phyloP scores from a whole-genome alignment of 2,888 invertebrate genomes.

The Ophioninae sp. region DNA sequence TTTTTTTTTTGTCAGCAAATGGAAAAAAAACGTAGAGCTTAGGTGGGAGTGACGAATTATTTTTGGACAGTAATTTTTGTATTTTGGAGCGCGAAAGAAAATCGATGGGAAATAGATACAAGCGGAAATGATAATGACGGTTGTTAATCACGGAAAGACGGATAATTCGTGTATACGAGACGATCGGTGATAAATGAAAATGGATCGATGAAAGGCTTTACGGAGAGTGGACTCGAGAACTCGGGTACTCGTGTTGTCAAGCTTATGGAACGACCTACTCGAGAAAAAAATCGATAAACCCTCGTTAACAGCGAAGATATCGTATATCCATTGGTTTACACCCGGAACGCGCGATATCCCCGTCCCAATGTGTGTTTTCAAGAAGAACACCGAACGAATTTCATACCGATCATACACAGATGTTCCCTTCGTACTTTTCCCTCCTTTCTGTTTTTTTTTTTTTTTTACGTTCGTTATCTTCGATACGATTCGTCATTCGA shows the following conservation, averaged over 20 bases:
- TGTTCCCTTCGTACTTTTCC: neutral
- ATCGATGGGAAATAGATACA: neutral
- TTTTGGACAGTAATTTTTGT: too few species aligned
- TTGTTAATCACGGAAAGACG: neutral
- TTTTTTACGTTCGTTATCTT: neutral
- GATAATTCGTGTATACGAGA: neutral
- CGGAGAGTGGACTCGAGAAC: neutral
- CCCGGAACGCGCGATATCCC: slow-evolving; percentile 1
- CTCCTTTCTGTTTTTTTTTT: neutral
- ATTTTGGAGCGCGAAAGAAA: neutral
- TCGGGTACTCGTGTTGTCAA: slow-evolving; percentile 2
- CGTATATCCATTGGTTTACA: neutral
- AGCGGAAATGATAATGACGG: neutral
- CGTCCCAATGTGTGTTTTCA: neutral
- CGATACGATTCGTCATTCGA: neutral
- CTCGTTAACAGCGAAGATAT: slow-evolving; percentile 19
- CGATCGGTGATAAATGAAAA: neutral
- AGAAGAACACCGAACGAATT: slow-evolving; percentile 1
- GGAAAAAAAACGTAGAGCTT: too few species aligned
- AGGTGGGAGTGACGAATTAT: too few species aligned
- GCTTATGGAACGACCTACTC: slow-evolving; percentile 22
- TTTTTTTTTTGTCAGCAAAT: too few species aligned
- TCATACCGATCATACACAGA: neutral
- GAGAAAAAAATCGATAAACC: slow-evolving; percentile 39
- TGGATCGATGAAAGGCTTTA: neutral